Evolutionary conservation across 92 coral and sea anemone genomes (phyloP), one percentile per base, ranked within the genome.

Genomic region (Bergia puertoricense): DNA sequence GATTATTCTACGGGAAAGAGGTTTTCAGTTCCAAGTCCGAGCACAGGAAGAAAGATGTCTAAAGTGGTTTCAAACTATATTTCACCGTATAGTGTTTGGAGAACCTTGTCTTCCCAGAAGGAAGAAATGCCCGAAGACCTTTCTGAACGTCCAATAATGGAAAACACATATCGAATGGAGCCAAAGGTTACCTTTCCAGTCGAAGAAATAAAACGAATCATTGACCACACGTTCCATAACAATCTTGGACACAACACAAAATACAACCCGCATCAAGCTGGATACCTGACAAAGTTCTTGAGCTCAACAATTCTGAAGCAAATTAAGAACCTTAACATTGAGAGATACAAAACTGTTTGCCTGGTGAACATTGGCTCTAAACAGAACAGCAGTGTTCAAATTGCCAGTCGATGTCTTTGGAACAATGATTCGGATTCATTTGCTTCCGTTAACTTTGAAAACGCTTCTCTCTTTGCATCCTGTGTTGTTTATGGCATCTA

Each of bases 371-470:
- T 94, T 56, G 95, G 98, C 13, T 88, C 95, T 75, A 93, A 93
- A 42, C 76, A 82, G 3, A 67, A 93, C 41, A 93, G 89, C 77
- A 95, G 92, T 38, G 46, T 96, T 45, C 80, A 88, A 79, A 92
- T 96, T 37, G 96, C 95, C 1, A 96, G 99, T 86, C 89, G 99
- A 41, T 96, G 99, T 90, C 82, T 96, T 72, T 96, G 99, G 99
- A 92, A 91, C 86, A 86, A 93, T 57, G 93, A 95, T 30, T 91
- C 79, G 44, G 99, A 96, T 88, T 92, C 96, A 36, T 93, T 91
- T 40, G 98, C 92, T 16, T 90, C 95, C 10, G 99, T 90, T 79
- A 90, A 88, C 72, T 90, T 95, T 65, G 98, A 96, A 80, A 95
- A 92, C 62, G 65, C 91, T 6, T 75, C 89, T 40, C 88, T 96